Conservation (phyloP, 2,797 vertebrate species). For the Halcyon smyrnensis region DNA sequence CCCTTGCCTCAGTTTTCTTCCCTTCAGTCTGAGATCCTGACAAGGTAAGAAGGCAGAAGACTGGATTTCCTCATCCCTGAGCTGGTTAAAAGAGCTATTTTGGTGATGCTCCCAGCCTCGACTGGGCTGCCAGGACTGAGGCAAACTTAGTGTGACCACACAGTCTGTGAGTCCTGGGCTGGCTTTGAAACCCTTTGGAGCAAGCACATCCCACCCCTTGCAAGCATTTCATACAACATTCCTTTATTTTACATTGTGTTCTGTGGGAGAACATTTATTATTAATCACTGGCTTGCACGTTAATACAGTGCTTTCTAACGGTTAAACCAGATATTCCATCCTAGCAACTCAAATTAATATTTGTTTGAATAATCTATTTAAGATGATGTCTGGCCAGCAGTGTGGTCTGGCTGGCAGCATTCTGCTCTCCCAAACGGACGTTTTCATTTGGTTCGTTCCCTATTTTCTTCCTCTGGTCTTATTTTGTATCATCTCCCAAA, state of each 20-base stretch:
- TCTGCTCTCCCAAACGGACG: constrained; percentile 12
- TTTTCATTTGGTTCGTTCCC: constrained; percentile 62
- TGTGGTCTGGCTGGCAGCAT: constrained; percentile 72
- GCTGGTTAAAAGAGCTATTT: constrained; percentile 26
- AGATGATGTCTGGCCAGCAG: constrained; percentile 72
- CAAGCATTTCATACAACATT: neutral
- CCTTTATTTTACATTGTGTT: constrained; percentile 62
- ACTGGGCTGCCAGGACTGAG: neutral
- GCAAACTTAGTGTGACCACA: constrained; percentile 25
- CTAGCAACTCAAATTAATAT: constrained; percentile 78
- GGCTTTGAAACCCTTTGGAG: constrained; percentile 8
- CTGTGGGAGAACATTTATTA: constrained; percentile 70
- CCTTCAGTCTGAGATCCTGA: neutral
- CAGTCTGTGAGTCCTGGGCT: neutral
- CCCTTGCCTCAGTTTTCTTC: neutral
- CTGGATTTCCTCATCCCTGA: neutral
- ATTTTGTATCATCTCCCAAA: neutral
- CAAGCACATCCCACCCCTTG: constrained; percentile 41
- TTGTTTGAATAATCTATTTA: constrained; percentile 79
- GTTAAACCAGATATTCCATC: constrained; percentile 74
- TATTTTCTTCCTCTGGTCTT: constrained; percentile 52
- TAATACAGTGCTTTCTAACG: constrained; percentile 63
- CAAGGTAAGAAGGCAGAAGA: neutral
- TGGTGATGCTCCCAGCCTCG: neutral
- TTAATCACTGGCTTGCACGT: constrained; percentile 61